These are phyloP conservation scores for Heliconius melpomene DNA, from an alignment of 1,140 invertebrate genomes.

Conservation along the genomic window DNA sequence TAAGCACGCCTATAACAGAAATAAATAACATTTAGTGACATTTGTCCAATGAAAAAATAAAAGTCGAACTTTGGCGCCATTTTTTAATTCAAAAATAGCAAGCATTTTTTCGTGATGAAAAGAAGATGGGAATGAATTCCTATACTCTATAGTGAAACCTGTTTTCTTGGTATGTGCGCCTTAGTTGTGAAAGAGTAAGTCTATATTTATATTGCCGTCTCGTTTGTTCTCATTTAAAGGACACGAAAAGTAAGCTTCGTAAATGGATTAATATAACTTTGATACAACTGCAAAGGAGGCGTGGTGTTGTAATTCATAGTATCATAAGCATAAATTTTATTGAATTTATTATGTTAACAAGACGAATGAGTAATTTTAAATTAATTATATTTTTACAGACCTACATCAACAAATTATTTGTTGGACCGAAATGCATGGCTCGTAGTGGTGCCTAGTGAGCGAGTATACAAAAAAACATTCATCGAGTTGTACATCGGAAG, in stretches of 20 bases:
- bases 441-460: conserved; percentile 47
- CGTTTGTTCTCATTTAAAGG: conserved; percentile 40
- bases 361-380: not conserved
- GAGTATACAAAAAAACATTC: conserved; percentile 48
- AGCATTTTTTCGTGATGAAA: conserved; percentile 49
- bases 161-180: conserved; percentile 73
- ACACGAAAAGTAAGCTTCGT: conserved; percentile 28
- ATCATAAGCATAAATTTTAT: not conserved
- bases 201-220: conserved; percentile 56
- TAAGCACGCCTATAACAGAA: conserved; percentile 77
- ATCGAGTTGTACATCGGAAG: conserved; percentile 32
- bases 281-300: not conserved
- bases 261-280: conserved; percentile 28
- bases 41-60: not conserved
- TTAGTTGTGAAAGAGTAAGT: conserved; percentile 54
- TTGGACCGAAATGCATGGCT: conserved; percentile 43
- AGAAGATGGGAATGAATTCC: conserved; percentile 55
- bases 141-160: conserved; percentile 72
- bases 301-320: not conserved
- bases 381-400: conserved; percentile 46
- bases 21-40: conserved; percentile 7
- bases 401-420: conserved; percentile 59
- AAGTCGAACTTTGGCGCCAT: conserved; percentile 51
- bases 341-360: conserved; percentile 10
- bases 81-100: conserved; percentile 40